phyloP scores from a whole-genome alignment of 2,888 invertebrate species.

The Chymomyza caudatula region DNA sequence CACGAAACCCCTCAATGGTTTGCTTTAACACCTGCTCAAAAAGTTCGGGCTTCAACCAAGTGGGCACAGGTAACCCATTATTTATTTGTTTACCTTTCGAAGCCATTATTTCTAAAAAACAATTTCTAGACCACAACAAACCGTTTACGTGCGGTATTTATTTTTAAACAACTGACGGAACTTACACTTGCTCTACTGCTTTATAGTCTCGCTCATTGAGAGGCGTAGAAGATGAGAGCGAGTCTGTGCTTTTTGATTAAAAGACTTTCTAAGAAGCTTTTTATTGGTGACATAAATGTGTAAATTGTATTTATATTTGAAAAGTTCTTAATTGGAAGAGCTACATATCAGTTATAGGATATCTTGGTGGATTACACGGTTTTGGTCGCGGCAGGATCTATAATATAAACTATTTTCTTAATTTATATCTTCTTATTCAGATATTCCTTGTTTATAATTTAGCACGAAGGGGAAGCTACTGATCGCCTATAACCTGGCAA shows the following conservation, averaged over 20 bases:
- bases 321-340: too few species aligned
- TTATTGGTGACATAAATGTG: background rate
- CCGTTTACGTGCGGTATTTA: background rate
- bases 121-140: background rate
- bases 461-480: too few species aligned
- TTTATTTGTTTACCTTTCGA: conserved; percentile 5
- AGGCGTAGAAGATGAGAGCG: background rate
- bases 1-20: conserved; percentile 30
- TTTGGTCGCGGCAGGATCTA: too few species aligned
- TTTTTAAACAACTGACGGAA: background rate
- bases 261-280: background rate
- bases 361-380: too few species aligned
- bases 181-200: background rate
- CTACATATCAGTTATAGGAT: too few species aligned
- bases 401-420: too few species aligned
- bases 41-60: conserved; percentile 50
- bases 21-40: conserved; percentile 51
- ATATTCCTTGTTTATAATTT: too few species aligned
- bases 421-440: too few species aligned
- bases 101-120: conserved; percentile 7
- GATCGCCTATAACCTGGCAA: too few species aligned
- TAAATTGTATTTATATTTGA: too few species aligned
- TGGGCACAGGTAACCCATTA: conserved; percentile 23
- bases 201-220: background rate
- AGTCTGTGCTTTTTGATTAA: background rate